phyloP scores from a whole-genome alignment of 2,113 vertebrate species.

The Galbula dea region DNA sequence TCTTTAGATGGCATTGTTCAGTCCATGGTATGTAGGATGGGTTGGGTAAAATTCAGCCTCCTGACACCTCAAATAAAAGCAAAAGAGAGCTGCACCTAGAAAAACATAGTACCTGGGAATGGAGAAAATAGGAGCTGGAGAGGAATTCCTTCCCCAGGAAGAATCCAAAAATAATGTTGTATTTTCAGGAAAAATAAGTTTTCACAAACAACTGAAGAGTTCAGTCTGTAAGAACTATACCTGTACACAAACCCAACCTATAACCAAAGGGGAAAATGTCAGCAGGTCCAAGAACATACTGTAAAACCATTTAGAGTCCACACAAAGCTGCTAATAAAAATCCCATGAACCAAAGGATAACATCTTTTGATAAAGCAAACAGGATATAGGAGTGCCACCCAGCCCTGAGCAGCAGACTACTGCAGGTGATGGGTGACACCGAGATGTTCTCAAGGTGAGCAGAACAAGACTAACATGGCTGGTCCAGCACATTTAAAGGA shows the following conservation, averaged over 20 bases:
- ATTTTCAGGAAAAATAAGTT: background rate
- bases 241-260: background rate
- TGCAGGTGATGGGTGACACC: background rate
- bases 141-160: background rate
- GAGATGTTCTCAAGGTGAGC: background rate
- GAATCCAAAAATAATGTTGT: background rate
- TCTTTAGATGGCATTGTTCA: background rate
- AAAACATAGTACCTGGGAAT: background rate
- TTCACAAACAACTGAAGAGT: background rate
- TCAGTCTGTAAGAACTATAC: background rate
- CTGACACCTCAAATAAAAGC: background rate
- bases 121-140: background rate
- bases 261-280: background rate
- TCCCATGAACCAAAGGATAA: background rate
- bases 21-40: accelerated
- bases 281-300: background rate
- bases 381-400: background rate
- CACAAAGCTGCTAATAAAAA: background rate
- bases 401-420: background rate
- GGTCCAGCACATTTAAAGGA: background rate
- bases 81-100: background rate
- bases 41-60: background rate
- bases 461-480: background rate
- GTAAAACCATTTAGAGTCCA: background rate
- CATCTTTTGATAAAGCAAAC: background rate